Conservation (phyloP, 2,888 invertebrate genomes). For the Stictocephala bisonia region DNA sequence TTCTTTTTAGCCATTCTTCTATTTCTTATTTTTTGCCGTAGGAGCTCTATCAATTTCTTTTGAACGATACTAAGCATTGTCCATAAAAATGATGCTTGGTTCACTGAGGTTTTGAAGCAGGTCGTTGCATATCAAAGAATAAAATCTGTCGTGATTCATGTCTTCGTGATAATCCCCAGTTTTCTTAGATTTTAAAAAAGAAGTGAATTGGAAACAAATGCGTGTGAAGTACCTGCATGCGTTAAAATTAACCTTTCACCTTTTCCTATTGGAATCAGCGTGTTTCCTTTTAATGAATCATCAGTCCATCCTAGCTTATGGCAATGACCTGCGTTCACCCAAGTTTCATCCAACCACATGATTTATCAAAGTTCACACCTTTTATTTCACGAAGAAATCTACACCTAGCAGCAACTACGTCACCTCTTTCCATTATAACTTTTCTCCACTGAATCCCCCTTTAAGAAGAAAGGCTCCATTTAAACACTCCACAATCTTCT, state of each 20-base stretch:
- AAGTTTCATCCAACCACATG: slow-evolving; percentile 31
- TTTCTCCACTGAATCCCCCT: background rate
- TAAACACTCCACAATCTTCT: background rate
- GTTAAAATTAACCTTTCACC: slow-evolving; percentile 20
- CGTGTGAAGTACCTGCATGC: slow-evolving; percentile 3
- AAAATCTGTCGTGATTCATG: slow-evolving; percentile 19
- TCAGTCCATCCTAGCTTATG: background rate
- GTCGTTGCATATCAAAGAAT: background rate
- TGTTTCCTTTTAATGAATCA: background rate
- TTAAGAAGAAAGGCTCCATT: background rate
- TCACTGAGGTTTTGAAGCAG: background rate
- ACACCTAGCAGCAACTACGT: slow-evolving; percentile 1
- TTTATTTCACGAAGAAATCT: slow-evolving; percentile 19
- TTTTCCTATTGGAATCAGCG: slow-evolving; percentile 6
- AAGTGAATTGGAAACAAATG: slow-evolving; percentile 1
- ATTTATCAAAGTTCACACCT: background rate
- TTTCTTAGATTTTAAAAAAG: slow-evolving; percentile 23
- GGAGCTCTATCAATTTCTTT: background rate
- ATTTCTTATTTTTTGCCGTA: background rate
- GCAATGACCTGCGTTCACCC: slow-evolving; percentile 22
- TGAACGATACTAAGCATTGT: background rate
- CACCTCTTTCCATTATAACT: background rate
- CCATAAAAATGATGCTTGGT: background rate
- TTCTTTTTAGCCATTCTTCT: background rate
- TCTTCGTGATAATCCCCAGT: slow-evolving; percentile 30